Base-by-base conservation (phyloP, 1,140 invertebrate genomes). In the Homarus americanus region DNA sequence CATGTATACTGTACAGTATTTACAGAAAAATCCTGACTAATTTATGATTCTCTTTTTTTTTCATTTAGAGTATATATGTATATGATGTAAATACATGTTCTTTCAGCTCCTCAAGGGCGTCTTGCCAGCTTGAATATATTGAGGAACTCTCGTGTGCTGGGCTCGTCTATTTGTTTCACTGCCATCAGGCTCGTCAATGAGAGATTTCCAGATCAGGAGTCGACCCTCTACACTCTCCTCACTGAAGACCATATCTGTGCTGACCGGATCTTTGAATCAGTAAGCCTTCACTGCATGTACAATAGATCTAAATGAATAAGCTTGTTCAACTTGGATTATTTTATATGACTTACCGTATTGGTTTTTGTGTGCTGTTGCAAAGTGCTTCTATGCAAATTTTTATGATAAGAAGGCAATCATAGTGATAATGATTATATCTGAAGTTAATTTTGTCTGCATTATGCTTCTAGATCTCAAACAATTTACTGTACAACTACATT, bases 211-310 rank as follows among this genome's bases (percentile, higher is more conserved):
- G 72, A 78, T 10, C 41, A 58, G n/a, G 41, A 63, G 58, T 53
- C 84, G n/a, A 87, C 72, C 28, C 75, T 87, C n/a, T 41, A 78
- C 44, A 32, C n/a, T 34, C 53, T 87, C 41, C 72, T 87, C 28
- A 87, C 84, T 2, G 78, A 87, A 41, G 58, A 76, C 12, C 84
- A 87, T 36, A 24, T 87, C 36, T 87, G 84, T 58, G 84, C 78
- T 76, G 84, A 87, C 84, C n/a, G 73, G 75, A 44, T 32, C 53
- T 87, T 87, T 78, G 84, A 87, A 36, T 24, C 36, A 38, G 84
- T 87, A 78, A 87, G 84, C 78, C 36, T 34, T n/a, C n/a, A n/a
- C n/a, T n/a, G n/a, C n/a, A n/a, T 76, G 3, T 15, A 76, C n/a
- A n/a, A n/a, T n/a, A n/a, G n/a, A n/a, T n/a, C n/a, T n/a, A n/a